Conservation (phyloP, 2,113 vertebrate genomes). For the Notarius quadriscutis region DNA sequence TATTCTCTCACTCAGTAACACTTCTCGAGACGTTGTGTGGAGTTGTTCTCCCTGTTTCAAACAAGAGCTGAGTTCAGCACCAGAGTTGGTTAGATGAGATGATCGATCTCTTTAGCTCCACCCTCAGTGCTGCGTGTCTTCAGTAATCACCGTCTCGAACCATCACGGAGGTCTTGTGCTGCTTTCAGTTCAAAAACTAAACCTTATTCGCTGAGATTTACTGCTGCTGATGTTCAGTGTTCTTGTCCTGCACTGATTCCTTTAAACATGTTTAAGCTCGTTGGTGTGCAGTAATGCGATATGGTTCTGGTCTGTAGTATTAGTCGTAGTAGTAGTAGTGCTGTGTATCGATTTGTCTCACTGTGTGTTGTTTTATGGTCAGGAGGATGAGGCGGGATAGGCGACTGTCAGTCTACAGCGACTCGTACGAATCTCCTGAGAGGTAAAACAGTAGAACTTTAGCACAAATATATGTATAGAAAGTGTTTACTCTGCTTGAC, state of each 20-base stretch:
- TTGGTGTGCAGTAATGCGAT: neutral
- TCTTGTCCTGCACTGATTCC: neutral
- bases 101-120: neutral
- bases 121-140: neutral
- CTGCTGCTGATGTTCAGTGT: neutral
- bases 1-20: neutral
- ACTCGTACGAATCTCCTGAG: conserved; percentile 76
- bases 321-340: neutral
- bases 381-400: conserved; percentile 78
- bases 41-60: neutral
- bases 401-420: conserved; percentile 77
- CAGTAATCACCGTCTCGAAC: neutral
- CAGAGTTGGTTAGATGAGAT: neutral
- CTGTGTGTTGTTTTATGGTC: conserved; percentile 57
- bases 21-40: neutral
- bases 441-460: conserved; percentile 71
- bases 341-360: conserved; percentile 13
- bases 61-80: neutral
- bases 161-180: neutral
- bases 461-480: neutral
- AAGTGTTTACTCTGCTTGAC: neutral
- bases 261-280: neutral
- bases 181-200: neutral
- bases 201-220: neutral
- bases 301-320: neutral